Evolutionary conservation across 2,888 invertebrate genomes (phyloP).

Genomic region (Callinectes sapidus): DNA sequence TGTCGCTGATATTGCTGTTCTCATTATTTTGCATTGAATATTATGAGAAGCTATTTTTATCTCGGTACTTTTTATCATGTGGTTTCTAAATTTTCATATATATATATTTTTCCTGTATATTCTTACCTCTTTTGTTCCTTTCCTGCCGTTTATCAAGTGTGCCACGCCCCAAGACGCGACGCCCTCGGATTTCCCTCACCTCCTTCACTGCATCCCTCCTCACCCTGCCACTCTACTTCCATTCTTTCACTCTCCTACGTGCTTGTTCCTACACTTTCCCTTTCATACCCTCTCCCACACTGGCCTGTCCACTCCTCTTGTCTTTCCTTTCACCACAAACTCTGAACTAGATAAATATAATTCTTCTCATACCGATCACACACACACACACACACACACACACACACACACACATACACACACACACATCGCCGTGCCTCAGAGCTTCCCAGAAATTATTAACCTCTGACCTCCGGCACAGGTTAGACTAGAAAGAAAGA

Average conservation of each 20-base stretch:
- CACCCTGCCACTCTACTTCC: neutral
- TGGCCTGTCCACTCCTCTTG: neutral
- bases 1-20: neutral
- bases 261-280: neutral
- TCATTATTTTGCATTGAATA: neutral
- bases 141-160: neutral
- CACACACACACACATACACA: slow-evolving; percentile 28
- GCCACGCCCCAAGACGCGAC: neutral
- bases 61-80: neutral
- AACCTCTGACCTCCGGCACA: neutral
- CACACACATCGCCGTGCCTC: neutral
- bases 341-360: neutral
- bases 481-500: neutral
- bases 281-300: neutral
- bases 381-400: slow-evolving; percentile 15
- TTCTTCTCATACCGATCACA: neutral
- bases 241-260: neutral
- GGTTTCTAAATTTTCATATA: neutral
- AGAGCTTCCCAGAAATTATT: slow-evolving; percentile 11
- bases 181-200: neutral
- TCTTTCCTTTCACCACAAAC: neutral
- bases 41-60: neutral
- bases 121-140: neutral
- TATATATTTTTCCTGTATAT: neutral
- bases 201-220: neutral